These are phyloP conservation scores for Chionoecetes opilio DNA, from an alignment of 1,140 invertebrate species.

Conservation along the genomic window DNA sequence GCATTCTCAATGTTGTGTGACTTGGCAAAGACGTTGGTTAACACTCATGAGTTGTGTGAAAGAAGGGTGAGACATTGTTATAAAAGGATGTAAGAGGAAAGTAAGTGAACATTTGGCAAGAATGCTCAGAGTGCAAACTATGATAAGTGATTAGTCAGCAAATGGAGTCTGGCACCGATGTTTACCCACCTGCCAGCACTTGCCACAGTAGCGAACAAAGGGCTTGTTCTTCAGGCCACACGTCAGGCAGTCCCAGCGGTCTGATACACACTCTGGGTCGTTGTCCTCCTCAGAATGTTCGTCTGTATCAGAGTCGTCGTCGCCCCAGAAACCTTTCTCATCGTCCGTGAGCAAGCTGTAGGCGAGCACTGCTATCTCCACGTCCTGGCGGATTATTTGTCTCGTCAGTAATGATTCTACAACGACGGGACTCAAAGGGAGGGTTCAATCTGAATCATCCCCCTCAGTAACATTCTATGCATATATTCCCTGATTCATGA, in stretches of 20 bases:
- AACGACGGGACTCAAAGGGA: no score
- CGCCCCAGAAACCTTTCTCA: slow-evolving; percentile 66
- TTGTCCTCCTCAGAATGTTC: slow-evolving; percentile 50
- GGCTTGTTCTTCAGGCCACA: slow-evolving; percentile 68
- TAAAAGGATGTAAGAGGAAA: no score
- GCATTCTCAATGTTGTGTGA: no score
- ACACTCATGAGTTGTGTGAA: no score
- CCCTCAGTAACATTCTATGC: no score
- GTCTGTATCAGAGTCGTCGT: slow-evolving; percentile 71
- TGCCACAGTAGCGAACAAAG: slow-evolving; percentile 67
- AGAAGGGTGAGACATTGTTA: no score
- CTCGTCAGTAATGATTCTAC: neutral
- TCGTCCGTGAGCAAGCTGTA: slow-evolving; percentile 42
- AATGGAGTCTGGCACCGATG: neutral
- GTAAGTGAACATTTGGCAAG: no score
- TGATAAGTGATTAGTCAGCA: no score
- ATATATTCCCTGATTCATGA: no score
- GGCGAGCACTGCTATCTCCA: slow-evolving; percentile 56
- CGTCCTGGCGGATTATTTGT: slow-evolving; percentile 44
- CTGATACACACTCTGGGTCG: slow-evolving; percentile 60
- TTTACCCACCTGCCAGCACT: slow-evolving; percentile 68
- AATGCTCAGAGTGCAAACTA: no score
- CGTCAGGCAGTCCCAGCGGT: slow-evolving; percentile 69
- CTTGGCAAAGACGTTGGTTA: no score
- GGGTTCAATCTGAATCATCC: no score